phyloP scores from a whole-genome alignment of 2,797 vertebrate genomes.

The Mustela erminea region DNA sequence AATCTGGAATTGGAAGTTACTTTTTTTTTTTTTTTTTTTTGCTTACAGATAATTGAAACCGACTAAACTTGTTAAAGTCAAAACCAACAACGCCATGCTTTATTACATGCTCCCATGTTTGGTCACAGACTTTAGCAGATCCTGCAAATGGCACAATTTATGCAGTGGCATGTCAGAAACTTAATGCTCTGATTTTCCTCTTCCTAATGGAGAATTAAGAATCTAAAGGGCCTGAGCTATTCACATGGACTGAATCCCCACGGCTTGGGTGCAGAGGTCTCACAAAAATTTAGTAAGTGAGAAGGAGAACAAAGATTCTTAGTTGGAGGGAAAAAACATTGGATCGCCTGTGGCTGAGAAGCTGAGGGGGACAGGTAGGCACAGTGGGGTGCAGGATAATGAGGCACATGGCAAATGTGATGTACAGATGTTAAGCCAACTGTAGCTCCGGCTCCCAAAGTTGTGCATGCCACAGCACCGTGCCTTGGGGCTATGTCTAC shows the following conservation, averaged over 20 bases:
- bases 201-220: constrained; percentile 91
- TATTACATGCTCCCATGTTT: constrained; percentile 89
- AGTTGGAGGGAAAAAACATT: constrained; percentile 87
- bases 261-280: constrained; percentile 91
- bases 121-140: constrained; percentile 88
- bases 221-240: constrained; percentile 86
- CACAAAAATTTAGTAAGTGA: constrained; percentile 92
- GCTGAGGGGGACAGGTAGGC: constrained; percentile 94
- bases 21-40: constrained; percentile 76
- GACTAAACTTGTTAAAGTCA: constrained; percentile 93
- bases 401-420: constrained; percentile 93
- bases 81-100: constrained; percentile 91
- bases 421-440: constrained; percentile 94
- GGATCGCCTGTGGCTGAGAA: constrained; percentile 92
- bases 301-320: constrained; percentile 93
- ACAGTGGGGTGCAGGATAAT: constrained; percentile 92
- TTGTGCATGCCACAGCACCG: constrained; percentile 89
- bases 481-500: constrained; percentile 92
- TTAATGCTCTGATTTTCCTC: constrained; percentile 89
- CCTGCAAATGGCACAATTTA: constrained; percentile 91
- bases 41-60: constrained; percentile 90
- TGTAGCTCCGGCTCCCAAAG: constrained; percentile 91
- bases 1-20: constrained; percentile 86
- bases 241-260: constrained; percentile 89
- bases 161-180: constrained; percentile 90